phyloP scores from a whole-genome alignment of 2,113 vertebrate species.

The Pundamilia nyererei region DNA sequence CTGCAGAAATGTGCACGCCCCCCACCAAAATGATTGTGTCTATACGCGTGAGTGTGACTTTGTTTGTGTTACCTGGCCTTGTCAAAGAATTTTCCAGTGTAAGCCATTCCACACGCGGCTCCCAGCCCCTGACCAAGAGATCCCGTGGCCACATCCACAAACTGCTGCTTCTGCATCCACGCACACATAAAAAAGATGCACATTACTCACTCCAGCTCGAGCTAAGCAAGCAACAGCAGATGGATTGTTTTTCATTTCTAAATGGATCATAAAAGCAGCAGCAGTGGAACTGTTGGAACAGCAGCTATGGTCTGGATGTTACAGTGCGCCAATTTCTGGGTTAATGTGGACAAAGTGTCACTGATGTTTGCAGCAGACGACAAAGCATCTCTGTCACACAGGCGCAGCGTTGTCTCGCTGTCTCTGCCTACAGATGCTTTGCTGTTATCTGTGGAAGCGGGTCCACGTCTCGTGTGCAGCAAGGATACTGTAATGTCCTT shows the following conservation, averaged over 20 bases:
- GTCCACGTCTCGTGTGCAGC: neutral
- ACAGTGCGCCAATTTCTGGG: neutral
- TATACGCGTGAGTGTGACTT: neutral
- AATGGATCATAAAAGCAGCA: neutral
- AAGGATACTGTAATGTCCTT: neutral
- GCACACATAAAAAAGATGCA: neutral
- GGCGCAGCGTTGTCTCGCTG: neutral
- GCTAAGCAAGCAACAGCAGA: neutral
- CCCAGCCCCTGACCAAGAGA: slow-evolving; percentile 94
- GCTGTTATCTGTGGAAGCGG: neutral
- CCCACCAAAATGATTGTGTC: neutral
- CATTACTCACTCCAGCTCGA: neutral
- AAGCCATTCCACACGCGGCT: slow-evolving; percentile 93
- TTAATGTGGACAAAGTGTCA: neutral
- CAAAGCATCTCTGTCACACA: slow-evolving; percentile 11
- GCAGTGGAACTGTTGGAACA: neutral
- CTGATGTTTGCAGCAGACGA: neutral
- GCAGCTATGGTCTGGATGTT: neutral
- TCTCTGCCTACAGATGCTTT: neutral
- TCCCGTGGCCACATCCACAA: slow-evolving; percentile 93
- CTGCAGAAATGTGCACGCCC: neutral
- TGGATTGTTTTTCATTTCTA: neutral
- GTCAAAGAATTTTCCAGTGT: slow-evolving; percentile 93
- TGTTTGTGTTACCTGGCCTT: slow-evolving; percentile 78
- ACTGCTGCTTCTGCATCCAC: slow-evolving; percentile 81